phyloP scores from a whole-genome alignment of 2,113 vertebrate species.

The Rutilus rutilus region DNA sequence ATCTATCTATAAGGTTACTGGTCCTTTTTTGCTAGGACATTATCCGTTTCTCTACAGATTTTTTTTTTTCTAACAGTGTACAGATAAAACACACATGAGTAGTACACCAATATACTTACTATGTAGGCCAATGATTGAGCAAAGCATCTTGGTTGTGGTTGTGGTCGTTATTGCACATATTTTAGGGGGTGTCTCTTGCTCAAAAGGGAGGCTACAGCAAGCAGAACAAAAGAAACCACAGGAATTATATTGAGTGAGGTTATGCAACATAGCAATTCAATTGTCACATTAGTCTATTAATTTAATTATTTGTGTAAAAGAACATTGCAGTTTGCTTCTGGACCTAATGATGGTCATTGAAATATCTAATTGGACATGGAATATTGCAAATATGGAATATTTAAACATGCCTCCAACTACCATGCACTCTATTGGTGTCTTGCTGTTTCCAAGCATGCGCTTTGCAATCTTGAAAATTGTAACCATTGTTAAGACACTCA shows the following conservation, averaged over 20 bases:
- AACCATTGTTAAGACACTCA: background rate
- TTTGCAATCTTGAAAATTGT: background rate
- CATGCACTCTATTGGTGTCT: background rate
- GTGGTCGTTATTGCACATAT: constrained; percentile 14
- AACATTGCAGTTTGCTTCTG: background rate
- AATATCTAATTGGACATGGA: background rate
- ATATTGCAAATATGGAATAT: background rate
- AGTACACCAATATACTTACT: constrained; percentile 20
- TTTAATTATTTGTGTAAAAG: background rate
- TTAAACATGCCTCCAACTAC: background rate
- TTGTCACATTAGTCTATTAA: constrained; percentile 9
- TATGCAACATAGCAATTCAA: constrained; percentile 11
- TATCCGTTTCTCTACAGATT: background rate
- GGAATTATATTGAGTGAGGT: constrained; percentile 22
- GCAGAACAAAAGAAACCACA: constrained; percentile 10
- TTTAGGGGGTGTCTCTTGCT: constrained; percentile 21
- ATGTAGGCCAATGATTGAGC: background rate
- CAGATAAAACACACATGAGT: background rate
- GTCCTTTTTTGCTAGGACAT: background rate
- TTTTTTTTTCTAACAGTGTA: too few species aligned
- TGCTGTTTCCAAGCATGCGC: background rate
- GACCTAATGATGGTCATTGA: background rate
- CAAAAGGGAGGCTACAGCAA: constrained; percentile 11
- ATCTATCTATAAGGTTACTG: too few species aligned
- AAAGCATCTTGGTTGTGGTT: constrained; percentile 15